Evolutionary conservation across 2,113 vertebrate genomes (phyloP), one percentile per base, ranked within the genome.

Genomic region (Colius striatus): DNA sequence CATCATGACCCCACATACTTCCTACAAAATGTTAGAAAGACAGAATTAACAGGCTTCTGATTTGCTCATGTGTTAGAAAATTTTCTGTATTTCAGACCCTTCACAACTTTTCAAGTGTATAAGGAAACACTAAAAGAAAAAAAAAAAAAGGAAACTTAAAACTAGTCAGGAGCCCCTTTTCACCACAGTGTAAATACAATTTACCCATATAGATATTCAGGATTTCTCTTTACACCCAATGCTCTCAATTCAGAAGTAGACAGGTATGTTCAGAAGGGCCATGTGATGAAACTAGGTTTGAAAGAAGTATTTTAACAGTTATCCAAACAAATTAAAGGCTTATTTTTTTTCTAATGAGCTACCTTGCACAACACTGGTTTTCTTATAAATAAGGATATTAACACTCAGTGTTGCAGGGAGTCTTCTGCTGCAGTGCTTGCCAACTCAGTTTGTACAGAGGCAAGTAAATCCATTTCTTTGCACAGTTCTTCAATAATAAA

Each of bases 331-430:
- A 13, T 4, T 20, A 73, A 77, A 7, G 13, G n/a, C 21, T 74
- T 12, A 41, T 19, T n/a, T 3, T 41, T 57, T 63, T 89, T 54
- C 27, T 74, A 60, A 34, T 55, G 3, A 63, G 13, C 5, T 50
- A 17, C 32, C 36, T 63, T 81, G 19, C 18, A 62, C 25, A 71
- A 17, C 14, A 43, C 3, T 47, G 5, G 2, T 34, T 81, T 78
- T 76, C 57, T 71, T 73, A 29, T 25, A 60, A 83, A 75, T 22
- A 43, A 61, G 67, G 20, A 30, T 8, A 30, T 48, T 47, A 62
- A 10, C 55, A 32, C 12, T 61, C 9, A 10, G 3, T 61, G 23
- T n/a, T 73, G 9, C 11, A 70, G 14, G 8, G 11, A 1, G 0
- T 55, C 5, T 14, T 75, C 12, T 85, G 23, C 17, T 51, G 9